Evolutionary conservation across 2,113 vertebrate species (phyloP).

Genomic region (Alaudala cheleensis): DNA sequence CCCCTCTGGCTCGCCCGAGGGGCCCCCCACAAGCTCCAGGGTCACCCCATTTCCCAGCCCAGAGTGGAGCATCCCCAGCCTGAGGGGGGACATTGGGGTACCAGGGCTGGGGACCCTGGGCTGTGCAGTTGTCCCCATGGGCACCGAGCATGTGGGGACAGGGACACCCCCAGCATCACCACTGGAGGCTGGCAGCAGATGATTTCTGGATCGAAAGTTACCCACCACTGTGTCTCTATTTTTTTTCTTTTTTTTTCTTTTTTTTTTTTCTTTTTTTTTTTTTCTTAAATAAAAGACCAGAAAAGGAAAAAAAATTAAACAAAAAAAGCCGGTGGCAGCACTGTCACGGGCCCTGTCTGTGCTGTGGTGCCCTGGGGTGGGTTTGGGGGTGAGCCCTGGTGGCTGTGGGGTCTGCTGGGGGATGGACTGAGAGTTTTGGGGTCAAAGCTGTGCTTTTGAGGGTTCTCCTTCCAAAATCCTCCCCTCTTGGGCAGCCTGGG

Average conservation of each 20-base stretch:
- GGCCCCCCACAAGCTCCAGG: background rate
- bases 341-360: background rate
- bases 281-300: slow-evolving; percentile 71
- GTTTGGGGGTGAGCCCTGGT: background rate
- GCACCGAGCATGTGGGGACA: background rate
- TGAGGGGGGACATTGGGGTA: fast-evolving
- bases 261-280: slow-evolving; percentile 27
- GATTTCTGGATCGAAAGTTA: slow-evolving; percentile 10
- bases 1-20: background rate
- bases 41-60: background rate
- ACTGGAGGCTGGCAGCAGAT: background rate
- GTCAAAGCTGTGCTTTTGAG: background rate
- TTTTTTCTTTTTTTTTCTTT: background rate
- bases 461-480: background rate
- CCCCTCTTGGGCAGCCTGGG: background rate
- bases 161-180: background rate
- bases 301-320: background rate
- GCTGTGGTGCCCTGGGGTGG: fast-evolving
- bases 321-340: background rate
- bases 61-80: background rate
- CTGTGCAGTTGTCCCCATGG: background rate
- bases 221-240: slow-evolving; percentile 72
- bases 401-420: background rate
- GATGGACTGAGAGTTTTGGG: background rate
- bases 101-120: background rate